These are phyloP conservation scores for Charanyca ferruginea DNA, from an alignment of 2,888 invertebrate genomes.

Conservation along the genomic window DNA sequence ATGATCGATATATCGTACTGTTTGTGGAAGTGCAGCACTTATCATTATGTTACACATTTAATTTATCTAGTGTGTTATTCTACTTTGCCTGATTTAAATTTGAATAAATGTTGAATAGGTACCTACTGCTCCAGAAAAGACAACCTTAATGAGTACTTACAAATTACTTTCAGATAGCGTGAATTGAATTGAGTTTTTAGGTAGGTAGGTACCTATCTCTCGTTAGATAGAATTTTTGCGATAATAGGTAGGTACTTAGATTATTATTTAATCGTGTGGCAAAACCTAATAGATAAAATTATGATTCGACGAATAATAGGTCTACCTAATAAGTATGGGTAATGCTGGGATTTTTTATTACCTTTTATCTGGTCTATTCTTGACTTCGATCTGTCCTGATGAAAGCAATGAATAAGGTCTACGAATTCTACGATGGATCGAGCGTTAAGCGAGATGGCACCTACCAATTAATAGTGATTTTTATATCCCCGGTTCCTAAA, in stretches of 20 bases:
- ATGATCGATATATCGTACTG: slow-evolving; percentile 84
- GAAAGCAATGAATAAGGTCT: too few species aligned
- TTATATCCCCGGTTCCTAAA: too few species aligned
- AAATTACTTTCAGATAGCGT: slow-evolving; percentile 1
- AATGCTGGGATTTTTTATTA: not conserved
- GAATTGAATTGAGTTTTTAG: slow-evolving; percentile 6
- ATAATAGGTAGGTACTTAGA: slow-evolving; percentile 22
- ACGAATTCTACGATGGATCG: too few species aligned
- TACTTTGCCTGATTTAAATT: slow-evolving; percentile 38
- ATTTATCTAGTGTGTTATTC: slow-evolving; percentile 59
- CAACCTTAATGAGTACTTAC: not conserved
- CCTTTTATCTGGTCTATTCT: too few species aligned
- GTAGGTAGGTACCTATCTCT: too few species aligned
- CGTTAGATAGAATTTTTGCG: slow-evolving; percentile 12
- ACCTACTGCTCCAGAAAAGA: slow-evolving; percentile 15
- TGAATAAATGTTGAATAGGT: slow-evolving; percentile 10
- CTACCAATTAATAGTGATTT: too few species aligned
- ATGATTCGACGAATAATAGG: slow-evolving; percentile 13
- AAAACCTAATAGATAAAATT: slow-evolving; percentile 20
- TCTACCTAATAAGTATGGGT: not conserved
- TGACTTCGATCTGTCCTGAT: too few species aligned
- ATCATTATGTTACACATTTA: slow-evolving; percentile 58
- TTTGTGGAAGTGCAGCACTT: slow-evolving; percentile 74
- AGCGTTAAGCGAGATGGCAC: too few species aligned
- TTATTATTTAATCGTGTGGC: slow-evolving; percentile 32